Evolutionary conservation across 1,140 invertebrate genomes (phyloP), one percentile per base, ranked within the genome.

Genomic region (Samia ricini): DNA sequence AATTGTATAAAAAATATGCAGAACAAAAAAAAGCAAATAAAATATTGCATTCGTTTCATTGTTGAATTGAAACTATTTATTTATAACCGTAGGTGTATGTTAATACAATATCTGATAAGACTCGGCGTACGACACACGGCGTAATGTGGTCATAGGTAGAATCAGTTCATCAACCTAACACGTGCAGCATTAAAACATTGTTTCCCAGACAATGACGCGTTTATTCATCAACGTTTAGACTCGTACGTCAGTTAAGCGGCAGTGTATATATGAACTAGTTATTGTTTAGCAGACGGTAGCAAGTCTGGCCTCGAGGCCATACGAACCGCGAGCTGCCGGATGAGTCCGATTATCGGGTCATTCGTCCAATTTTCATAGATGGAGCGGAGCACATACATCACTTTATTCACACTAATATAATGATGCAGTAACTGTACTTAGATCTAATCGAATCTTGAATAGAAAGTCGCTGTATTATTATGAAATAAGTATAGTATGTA

Each of bases 281-380:
- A 63, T 68, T 55, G 64, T 62, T 62, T 59, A 61, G 64, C 29
- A 52, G 57, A 58, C 52, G 60, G 54, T 42, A 72, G 77, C 79
- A 71, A 75, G 76, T 74, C 68, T 52, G 59, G 71, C 59, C 65
- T 60, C 33, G 52, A 50, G 55, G 56, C 63, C 29, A 58, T 50
- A 64, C 24, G 58, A 52, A 68, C 61, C 54, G 65, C 61, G 66
- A 54, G 42, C 54, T 59, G 63, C 77, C 76, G 80, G 77, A 77
- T 76, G 74, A 62, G 50, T 61, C 51, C 68, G 67, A 80, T 82
- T 78, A 77, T 74, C 70, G 66, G 65, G 69, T 75, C 74, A 61
- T 72, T 59, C 69, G 70, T 71, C 67, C 65, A 78, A 71, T 75
- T 61, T 75, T 74, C 56, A 61, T 58, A 72, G 59, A 69, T 69